Evolutionary conservation across 2,888 invertebrate genomes (phyloP).

Genomic region (Azorinus chamasolen): DNA sequence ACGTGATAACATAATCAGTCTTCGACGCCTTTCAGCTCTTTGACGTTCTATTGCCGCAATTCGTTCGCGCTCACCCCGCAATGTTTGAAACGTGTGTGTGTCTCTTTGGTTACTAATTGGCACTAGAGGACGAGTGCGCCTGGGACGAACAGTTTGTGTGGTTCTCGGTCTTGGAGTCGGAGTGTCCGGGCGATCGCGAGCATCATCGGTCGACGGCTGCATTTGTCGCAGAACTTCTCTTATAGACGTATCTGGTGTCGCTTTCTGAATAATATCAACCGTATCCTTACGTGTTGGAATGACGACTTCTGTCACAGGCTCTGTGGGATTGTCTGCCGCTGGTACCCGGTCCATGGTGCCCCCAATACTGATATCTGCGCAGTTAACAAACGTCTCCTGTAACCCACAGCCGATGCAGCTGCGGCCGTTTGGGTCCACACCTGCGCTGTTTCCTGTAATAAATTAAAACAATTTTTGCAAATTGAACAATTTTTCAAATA

Average conservation of each 20-base stretch:
- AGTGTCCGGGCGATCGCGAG: too few relatives aligned
- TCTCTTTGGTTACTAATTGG: too few relatives aligned
- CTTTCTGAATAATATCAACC: constrained; percentile 11
- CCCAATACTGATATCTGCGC: constrained; percentile 70
- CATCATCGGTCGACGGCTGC: too few relatives aligned
- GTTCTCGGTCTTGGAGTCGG: too few relatives aligned
- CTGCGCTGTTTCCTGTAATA: constrained; percentile 67
- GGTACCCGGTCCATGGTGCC: constrained; percentile 39
- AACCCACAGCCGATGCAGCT: constrained; percentile 68
- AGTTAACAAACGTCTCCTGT: constrained; percentile 72
- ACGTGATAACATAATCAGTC: too few relatives aligned
- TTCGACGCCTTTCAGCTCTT: too few relatives aligned
- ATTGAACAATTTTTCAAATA: too few relatives aligned
- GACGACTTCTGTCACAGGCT: constrained; percentile 11
- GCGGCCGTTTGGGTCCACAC: constrained; percentile 43
- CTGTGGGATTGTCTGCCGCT: constrained; percentile 6
- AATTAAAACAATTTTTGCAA: neutral
- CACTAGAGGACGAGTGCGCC: too few relatives aligned
- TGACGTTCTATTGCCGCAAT: too few relatives aligned
- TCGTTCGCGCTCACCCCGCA: too few relatives aligned
- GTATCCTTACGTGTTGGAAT: constrained; percentile 11
- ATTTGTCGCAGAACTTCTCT: constrained; percentile 1
- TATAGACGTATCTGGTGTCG: constrained; percentile 4
- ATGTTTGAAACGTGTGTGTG: too few relatives aligned
- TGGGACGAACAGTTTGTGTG: too few relatives aligned